phyloP scores from a whole-genome alignment of 2,113 vertebrate genomes.

The Vidua macroura region DNA sequence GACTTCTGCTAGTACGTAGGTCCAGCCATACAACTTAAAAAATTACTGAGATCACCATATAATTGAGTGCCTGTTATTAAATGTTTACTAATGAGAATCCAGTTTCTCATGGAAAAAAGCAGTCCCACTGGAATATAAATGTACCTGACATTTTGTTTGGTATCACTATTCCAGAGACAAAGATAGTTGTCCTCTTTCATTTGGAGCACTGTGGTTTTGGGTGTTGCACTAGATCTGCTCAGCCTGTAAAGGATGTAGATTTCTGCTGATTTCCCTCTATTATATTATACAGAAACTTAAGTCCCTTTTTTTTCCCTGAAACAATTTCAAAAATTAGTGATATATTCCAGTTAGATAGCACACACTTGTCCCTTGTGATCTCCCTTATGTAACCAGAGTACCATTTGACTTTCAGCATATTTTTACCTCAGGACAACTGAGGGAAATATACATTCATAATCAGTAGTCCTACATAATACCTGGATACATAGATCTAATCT shows the following conservation, averaged over 20 bases:
- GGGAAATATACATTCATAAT: neutral
- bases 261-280: neutral
- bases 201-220: neutral
- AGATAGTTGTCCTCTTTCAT: neutral
- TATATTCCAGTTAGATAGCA: neutral
- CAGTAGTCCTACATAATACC: neutral
- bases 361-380: neutral
- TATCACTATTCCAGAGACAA: neutral
- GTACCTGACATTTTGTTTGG: neutral
- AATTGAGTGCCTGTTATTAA: neutral
- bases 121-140: neutral
- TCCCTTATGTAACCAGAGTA: neutral
- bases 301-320: neutral
- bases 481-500: neutral
- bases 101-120: neutral
- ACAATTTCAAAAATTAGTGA: neutral
- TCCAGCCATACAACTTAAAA: neutral
- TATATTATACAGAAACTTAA: neutral
- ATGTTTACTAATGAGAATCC: neutral
- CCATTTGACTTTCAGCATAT: neutral
- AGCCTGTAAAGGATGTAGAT: neutral
- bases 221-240: neutral
- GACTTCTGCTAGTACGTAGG: neutral
- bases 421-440: neutral
- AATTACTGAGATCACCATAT: neutral